Evolutionary conservation across 2,888 invertebrate species (phyloP), one percentile per base, ranked within the genome.

Genomic region (Eristalis arbustorum): DNA sequence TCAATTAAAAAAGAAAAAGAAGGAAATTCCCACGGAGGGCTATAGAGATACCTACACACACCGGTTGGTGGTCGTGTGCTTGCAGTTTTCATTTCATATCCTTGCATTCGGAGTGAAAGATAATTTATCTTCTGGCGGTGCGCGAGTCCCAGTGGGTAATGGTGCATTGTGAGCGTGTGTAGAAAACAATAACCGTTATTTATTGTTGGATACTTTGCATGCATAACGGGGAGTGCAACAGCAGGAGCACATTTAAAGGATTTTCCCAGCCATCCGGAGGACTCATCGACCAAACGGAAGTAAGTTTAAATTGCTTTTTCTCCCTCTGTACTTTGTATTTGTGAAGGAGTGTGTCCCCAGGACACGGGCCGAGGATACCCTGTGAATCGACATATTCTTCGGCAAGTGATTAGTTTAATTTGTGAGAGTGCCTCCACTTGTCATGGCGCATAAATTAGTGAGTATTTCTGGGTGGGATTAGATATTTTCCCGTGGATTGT

Each of bases 121-220:
- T 34, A 40, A 69, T 56, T 62, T 69, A 69, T 63, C 28, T 69
- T 22, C 11, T 13, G 34, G 61, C 34, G 49, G 34, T 63, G 49
- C 25, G 56, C 25, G 56, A 18, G 5, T 18, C 49, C 49, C 49
- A 18, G 49, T 18, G 49, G n/a, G 49, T 49, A 49, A 49, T 40
- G 40, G 11, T 10, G 42, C 22, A 18, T 14, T 63, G 63, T 66
- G 56, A 18, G 40, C 61, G 14, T 77, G 68, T 49, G 40, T 62
- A 25, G 31, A 57, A 63, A 61, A 56, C 61, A 68, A 42, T 67
- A 62, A 71, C 31, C 69, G 64, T 69, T 59, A 76, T 77, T 79
- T 71, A 80, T 80, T 75, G 79, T 34, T 71, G 49, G 34, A 37
- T 49, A 59, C 49, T 40, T 42, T 71, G 63, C 69, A 80, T 80